These are phyloP conservation scores for Todiramphus chloris DNA, from an alignment of 2,113 vertebrate genomes.

Conservation along the genomic window DNA sequence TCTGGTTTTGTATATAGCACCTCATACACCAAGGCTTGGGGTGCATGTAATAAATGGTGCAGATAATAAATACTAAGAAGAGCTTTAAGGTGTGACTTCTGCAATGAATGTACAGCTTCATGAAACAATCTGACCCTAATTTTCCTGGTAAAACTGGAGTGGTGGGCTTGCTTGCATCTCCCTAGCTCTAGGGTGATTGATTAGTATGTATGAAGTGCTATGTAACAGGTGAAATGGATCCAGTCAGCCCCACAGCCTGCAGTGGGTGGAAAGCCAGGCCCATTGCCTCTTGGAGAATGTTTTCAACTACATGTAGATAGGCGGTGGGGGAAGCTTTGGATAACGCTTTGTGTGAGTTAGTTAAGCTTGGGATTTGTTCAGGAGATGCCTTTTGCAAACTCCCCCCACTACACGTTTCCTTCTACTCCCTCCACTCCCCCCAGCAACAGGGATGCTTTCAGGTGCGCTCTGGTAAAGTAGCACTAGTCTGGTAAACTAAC, in stretches of 20 bases:
- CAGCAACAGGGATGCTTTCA: background rate
- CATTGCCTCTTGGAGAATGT: background rate
- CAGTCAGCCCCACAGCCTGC: background rate
- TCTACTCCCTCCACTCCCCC: background rate
- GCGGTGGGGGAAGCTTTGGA: background rate
- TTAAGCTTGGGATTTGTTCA: background rate
- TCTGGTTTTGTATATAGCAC: conserved; percentile 6
- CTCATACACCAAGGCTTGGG: background rate
- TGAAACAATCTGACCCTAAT: background rate
- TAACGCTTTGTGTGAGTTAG: background rate
- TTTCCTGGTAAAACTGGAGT: background rate
- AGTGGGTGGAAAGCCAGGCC: background rate
- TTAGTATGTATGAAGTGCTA: background rate
- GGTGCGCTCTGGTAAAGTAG: background rate
- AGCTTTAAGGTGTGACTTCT: background rate
- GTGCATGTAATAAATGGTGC: background rate
- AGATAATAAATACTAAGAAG: background rate
- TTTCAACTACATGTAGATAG: background rate
- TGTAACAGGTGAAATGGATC: background rate
- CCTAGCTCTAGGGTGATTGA: background rate
- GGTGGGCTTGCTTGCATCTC: accelerated
- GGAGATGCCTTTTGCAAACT: background rate
- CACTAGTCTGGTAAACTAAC: background rate
- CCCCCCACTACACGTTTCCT: background rate
- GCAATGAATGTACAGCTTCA: background rate